Conservation (phyloP, 2,888 invertebrate genomes). For the Poecilus cupreus region DNA sequence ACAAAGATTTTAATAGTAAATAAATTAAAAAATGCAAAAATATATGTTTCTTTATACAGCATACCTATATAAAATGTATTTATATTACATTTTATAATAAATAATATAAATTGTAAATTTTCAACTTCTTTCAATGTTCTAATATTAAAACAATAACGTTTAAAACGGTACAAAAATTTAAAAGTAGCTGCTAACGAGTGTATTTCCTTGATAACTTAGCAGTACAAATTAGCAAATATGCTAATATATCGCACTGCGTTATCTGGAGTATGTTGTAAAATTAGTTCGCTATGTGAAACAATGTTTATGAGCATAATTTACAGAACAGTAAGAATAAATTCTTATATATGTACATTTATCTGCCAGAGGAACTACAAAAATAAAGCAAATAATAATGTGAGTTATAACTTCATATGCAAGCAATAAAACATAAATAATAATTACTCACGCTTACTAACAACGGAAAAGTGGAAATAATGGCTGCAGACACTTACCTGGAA, state of each 20-base stretch:
- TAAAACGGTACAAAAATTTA: neutral
- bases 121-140: no score
- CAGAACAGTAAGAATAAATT: neutral
- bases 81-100: no score
- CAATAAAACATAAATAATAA: neutral
- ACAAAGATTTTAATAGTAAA: no score
- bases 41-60: no score
- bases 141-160: no score
- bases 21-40: no score
- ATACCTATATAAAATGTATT: no score
- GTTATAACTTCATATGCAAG: neutral
- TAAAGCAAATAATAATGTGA: neutral
- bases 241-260: neutral
- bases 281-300: neutral
- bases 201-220: neutral
- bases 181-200: neutral
- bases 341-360: neutral
- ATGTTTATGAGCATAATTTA: neutral
- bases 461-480: neutral
- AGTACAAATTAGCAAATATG: neutral
- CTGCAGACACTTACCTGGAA: conserved; percentile 1
- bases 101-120: no score
- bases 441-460: neutral
- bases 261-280: neutral
- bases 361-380: neutral